phyloP scores from a whole-genome alignment of 2,888 invertebrate species.

The Thereva nobilitata region DNA sequence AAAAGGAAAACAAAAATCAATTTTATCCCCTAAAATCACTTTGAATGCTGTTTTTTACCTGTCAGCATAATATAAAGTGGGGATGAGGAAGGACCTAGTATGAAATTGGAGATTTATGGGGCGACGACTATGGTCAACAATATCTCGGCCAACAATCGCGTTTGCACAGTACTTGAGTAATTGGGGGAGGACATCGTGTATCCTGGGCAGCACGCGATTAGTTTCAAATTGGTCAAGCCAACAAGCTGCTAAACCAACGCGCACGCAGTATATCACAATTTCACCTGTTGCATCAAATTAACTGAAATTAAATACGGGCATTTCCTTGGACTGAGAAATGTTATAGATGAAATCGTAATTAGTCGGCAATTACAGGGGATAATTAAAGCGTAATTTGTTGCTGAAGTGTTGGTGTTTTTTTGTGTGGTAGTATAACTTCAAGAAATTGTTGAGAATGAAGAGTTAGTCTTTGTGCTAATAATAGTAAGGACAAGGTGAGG shows the following conservation, averaged over 20 bases:
- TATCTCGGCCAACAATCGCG: slow-evolving; percentile 10
- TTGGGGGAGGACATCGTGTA: slow-evolving; percentile 6
- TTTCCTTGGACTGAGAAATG: slow-evolving; percentile 5
- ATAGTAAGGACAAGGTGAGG: too few relatives aligned
- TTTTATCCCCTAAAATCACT: too few relatives aligned
- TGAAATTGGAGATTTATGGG: slow-evolving; percentile 25
- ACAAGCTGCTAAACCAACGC: slow-evolving; percentile 26
- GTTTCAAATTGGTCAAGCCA: slow-evolving; percentile 23
- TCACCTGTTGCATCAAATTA: slow-evolving; percentile 16
- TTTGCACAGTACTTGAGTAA: slow-evolving; percentile 1
- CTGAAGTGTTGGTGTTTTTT: too few relatives aligned
- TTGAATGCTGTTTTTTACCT: too few relatives aligned
- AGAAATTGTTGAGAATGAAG: too few relatives aligned
- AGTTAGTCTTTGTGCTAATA: too few relatives aligned
- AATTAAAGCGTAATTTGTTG: too few relatives aligned
- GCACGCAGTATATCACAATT: slow-evolving; percentile 7
- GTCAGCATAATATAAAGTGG: neutral
- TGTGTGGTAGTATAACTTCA: too few relatives aligned
- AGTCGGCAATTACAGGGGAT: slow-evolving; percentile 12
- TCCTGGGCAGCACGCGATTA: slow-evolving; percentile 13
- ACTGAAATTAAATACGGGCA: neutral
- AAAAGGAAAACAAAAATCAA: too few relatives aligned
- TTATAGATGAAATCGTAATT: slow-evolving; percentile 25
- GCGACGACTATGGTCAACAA: neutral
- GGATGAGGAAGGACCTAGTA: neutral